These are phyloP conservation scores for Acrobasis repandana DNA, from an alignment of 2,888 invertebrate genomes.

Conservation along the genomic window DNA sequence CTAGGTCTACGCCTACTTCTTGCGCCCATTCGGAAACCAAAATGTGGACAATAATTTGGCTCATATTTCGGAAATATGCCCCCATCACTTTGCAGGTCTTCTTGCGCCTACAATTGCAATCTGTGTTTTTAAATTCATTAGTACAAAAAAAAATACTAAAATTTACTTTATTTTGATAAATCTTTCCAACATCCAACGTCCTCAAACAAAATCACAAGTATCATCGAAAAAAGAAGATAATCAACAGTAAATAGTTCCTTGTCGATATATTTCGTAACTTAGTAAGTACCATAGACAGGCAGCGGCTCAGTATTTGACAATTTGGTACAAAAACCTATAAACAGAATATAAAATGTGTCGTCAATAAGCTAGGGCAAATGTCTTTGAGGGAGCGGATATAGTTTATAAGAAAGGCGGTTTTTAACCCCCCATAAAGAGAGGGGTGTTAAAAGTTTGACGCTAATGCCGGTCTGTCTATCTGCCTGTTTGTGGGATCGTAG, in stretches of 20 bases:
- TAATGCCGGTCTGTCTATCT: too few relatives aligned
- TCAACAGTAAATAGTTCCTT: constrained; percentile 30
- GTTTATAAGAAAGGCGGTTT: constrained; percentile 35
- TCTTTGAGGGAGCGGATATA: constrained; percentile 33
- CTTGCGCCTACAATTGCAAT: too few relatives aligned
- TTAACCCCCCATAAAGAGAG: not conserved
- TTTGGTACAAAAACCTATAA: constrained; percentile 46
- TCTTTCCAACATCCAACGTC: not conserved
- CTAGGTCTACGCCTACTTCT: too few relatives aligned
- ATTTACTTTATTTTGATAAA: not conserved
- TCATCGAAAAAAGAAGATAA: not conserved
- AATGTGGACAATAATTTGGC: too few relatives aligned
- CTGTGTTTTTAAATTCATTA: too few relatives aligned
- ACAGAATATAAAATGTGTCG: constrained; percentile 66
- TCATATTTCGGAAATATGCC: too few relatives aligned
- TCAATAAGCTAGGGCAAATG: constrained; percentile 58
- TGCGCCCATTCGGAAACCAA: too few relatives aligned
- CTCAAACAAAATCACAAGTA: not conserved
- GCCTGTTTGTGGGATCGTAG: too few relatives aligned
- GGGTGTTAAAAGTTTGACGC: too few relatives aligned
- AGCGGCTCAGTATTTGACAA: constrained; percentile 50
- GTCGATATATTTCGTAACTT: constrained; percentile 46
- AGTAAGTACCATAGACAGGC: constrained; percentile 31
- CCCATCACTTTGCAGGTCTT: too few relatives aligned
- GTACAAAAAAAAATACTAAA: too few relatives aligned